Evolutionary conservation across 92 coral and sea anemone genomes (phyloP).

Genomic region (Bergia sp.): DNA sequence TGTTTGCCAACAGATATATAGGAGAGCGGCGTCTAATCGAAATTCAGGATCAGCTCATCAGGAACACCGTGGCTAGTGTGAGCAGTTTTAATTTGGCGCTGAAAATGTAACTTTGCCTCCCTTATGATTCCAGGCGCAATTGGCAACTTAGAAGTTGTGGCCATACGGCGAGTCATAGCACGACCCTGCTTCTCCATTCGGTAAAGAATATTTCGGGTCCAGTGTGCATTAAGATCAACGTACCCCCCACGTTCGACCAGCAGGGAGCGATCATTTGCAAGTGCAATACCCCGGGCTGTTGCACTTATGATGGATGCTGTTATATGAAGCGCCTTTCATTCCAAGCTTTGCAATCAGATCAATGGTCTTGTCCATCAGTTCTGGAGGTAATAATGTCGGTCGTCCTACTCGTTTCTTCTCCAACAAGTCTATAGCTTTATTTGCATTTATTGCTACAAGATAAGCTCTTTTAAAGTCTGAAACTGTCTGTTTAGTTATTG

Average conservation of each 20-base stretch:
- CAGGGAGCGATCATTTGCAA: conserved; percentile 1
- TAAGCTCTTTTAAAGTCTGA: neutral
- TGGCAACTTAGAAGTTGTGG: neutral
- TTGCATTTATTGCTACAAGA: neutral
- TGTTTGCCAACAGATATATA: neutral
- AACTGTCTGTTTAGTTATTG: neutral
- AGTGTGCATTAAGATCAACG: neutral
- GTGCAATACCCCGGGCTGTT: conserved; percentile 5
- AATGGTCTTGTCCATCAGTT: neutral
- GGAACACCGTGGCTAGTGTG: conserved; percentile 9
- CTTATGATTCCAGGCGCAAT: conserved; percentile 2
- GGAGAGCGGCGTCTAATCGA: neutral
- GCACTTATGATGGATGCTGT: conserved; percentile 5
- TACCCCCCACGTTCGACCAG: neutral
- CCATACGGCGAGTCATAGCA: neutral
- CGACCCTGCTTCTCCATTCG: conserved; percentile 2
- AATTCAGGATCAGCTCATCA: neutral
- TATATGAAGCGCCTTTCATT: neutral
- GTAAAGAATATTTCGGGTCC: conserved; percentile 6
- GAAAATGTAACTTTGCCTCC: conserved; percentile 6
- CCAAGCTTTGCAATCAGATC: neutral
- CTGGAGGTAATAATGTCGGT: conserved; percentile 6
- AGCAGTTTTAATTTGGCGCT: neutral
- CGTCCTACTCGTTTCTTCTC: conserved; percentile 2
- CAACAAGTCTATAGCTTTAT: neutral